Base-by-base conservation (phyloP, 1,140 invertebrate genomes). In the Drosophila grimshawi region DNA sequence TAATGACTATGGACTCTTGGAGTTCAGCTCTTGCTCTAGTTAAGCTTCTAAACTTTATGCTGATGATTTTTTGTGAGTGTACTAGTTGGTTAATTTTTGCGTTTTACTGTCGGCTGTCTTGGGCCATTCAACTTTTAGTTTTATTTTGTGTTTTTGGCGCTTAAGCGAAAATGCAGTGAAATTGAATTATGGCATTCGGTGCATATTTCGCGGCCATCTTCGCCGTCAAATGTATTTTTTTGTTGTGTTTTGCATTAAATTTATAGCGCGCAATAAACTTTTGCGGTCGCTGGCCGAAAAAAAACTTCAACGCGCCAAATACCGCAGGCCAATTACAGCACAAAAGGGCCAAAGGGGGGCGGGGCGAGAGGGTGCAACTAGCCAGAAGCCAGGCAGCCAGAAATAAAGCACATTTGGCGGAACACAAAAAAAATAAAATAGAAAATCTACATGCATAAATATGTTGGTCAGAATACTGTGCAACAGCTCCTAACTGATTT, bases 261-360 rank as follows among this genome's bases (percentile, higher is more conserved):
- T 89, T 89, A 85, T 89, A 76, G 80, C 67, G 75, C 59, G 70
- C 74, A 81, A 89, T 89, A 89, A 89, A 89, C 52, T 81, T 81
- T 79, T 89, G 85, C 78, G 85, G 85, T 79, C 53, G 63, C 75
- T 78, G 85, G 66, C 77, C 19, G 19, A 19, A 19, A 19, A 19
- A 68, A 63, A 80, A 74, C 71, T 89, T 89, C 61, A 67, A 67
- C 74, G 67, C 77, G 71, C 57, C 67, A 74, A 89, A 89, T 79
- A 88, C 80, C 85, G 71, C 85, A 78, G 68, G 85, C 68, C 85
- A 89, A 89, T 89, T 89, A 89, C 78, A 85, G 64, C 32, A 74
- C 60, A 74, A 77, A 77, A 66, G 63, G 57, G 61, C 27, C 11
- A 27, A 66, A 32, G n/a, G 5, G 46, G 60, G 41, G 32, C 33